Conservation (phyloP, 2,888 invertebrate genomes). For the Leptura quadrifasciata region DNA sequence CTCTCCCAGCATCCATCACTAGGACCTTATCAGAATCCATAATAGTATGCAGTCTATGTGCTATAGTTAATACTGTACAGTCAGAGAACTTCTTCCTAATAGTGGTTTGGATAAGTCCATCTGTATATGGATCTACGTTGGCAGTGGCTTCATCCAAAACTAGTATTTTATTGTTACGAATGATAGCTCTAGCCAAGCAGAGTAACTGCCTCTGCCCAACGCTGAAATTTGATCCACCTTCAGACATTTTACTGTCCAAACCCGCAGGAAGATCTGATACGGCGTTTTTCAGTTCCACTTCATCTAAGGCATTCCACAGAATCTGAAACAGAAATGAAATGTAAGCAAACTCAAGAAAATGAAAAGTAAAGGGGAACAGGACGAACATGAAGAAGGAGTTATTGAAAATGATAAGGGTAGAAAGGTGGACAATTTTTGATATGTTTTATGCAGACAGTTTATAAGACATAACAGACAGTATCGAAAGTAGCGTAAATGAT, state of each 20-base stretch:
- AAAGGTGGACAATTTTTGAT: too few species aligned
- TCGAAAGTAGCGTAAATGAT: too few species aligned
- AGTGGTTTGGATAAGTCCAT: conserved; percentile 84
- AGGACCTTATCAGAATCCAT: conserved; percentile 90
- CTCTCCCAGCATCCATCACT: conserved; percentile 86
- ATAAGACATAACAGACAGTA: too few species aligned
- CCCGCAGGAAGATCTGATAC: conserved; percentile 74
- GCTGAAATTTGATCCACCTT: conserved; percentile 77
- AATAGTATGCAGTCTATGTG: conserved; percentile 88
- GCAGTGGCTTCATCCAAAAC: conserved; percentile 90
- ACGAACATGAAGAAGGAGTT: too few species aligned
- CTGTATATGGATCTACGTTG: conserved; percentile 87
- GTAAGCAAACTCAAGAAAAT: not conserved
- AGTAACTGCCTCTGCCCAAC: too few species aligned
- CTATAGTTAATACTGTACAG: conserved; percentile 89
- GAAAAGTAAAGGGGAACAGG: too few species aligned
- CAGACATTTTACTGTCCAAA: conserved; percentile 83
- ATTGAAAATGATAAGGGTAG: too few species aligned
- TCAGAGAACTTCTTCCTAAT: conserved; percentile 84
- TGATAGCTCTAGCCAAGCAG: too few species aligned
- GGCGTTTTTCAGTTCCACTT: conserved; percentile 83
- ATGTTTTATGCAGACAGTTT: too few species aligned
- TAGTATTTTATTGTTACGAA: too few species aligned
- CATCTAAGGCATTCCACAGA: conserved; percentile 88
- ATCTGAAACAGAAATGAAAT: conserved; percentile 62